Percentiles rank a stretch among this genome's conserved stretches.
phyloP scores from a whole-genome alignment of 2,888 invertebrate species.

The Sipunculus nudus region DNA sequence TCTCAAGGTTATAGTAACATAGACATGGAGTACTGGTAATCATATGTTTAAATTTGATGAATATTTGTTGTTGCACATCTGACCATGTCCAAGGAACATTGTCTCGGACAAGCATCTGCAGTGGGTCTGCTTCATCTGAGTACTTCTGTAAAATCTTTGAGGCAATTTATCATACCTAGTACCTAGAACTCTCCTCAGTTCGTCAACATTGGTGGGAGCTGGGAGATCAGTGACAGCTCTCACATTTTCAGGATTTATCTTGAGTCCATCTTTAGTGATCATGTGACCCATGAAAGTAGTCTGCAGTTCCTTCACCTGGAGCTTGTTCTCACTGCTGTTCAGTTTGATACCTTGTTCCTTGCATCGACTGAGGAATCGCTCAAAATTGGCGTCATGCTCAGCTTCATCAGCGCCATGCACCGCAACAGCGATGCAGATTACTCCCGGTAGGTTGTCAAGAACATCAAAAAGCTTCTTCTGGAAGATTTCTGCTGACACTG shows the following conservation, averaged over 20 bases:
- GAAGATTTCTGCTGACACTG: conserved; percentile 29
- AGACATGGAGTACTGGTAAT: conserved; percentile 13
- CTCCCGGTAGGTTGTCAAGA: conserved; percentile 29
- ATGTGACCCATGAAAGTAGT: conserved; percentile 13
- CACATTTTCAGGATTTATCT: conserved; percentile 12
- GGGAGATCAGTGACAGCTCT: conserved; percentile 24
- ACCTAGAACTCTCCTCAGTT: conserved; percentile 24
- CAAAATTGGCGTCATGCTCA: conserved; percentile 25
- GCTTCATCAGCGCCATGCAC: conserved; percentile 35
- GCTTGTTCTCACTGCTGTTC: conserved; percentile 12
- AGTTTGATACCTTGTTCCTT: conserved; percentile 5
- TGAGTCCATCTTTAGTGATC: conserved; percentile 13
- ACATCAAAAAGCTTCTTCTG: conserved; percentile 23
- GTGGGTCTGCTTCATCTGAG: conserved; percentile 16
- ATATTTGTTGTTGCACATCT: conserved; percentile 32
- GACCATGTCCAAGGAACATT: conserved; percentile 32
- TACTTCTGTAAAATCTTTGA: conserved; percentile 27
- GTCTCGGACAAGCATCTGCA: conserved; percentile 21
- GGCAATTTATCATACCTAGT: conserved; percentile 32
- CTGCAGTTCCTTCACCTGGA: neutral
- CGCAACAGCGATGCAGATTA: conserved; percentile 33
- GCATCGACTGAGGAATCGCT: conserved; percentile 11
- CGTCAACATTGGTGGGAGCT: conserved; percentile 21
- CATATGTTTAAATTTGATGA: conserved; percentile 5
- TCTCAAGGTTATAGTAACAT: conserved; percentile 14